Evolutionary conservation across 1,140 invertebrate species (phyloP).

Genomic region (Drosophila kikkawai): DNA sequence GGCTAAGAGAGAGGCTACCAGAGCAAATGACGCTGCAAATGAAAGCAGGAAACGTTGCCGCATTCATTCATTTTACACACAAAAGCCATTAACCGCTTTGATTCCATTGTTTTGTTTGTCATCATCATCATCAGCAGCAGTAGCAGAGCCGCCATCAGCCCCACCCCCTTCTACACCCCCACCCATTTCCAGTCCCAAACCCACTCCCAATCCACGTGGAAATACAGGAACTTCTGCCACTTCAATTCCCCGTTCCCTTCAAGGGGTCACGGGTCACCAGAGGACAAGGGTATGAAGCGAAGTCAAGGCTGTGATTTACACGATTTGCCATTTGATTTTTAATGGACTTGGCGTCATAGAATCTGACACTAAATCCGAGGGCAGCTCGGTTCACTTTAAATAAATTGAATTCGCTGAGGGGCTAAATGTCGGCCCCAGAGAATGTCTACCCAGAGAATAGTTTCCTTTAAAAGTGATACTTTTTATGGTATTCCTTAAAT

Average conservation of each 20-base stretch:
- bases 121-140: conserved; percentile 64
- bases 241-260: conserved; percentile 18
- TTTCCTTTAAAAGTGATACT: neutral
- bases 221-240: neutral
- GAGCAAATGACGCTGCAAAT: conserved; percentile 81
- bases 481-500: neutral
- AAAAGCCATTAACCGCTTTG: conserved; percentile 83
- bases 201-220: conserved; percentile 6
- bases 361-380: conserved; percentile 18
- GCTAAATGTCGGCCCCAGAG: neutral
- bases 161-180: conserved; percentile 4
- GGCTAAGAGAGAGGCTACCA: conserved; percentile 23
- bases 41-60: conserved; percentile 78
- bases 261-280: conserved; percentile 27
- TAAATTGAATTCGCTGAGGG: neutral
- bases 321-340: conserved; percentile 55
- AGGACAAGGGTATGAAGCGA: conserved; percentile 39
- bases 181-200: conserved; percentile 11
- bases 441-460: no score
- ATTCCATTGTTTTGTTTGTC: conserved; percentile 83
- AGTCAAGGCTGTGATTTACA: conserved; percentile 60
- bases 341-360: conserved; percentile 30
- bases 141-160: conserved; percentile 31
- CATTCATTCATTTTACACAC: conserved; percentile 83
- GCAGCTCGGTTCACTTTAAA: conserved; percentile 1